These are phyloP conservation scores for Anguilla rostrata DNA, from an alignment of 2,113 vertebrate genomes.

Conservation along the genomic window DNA sequence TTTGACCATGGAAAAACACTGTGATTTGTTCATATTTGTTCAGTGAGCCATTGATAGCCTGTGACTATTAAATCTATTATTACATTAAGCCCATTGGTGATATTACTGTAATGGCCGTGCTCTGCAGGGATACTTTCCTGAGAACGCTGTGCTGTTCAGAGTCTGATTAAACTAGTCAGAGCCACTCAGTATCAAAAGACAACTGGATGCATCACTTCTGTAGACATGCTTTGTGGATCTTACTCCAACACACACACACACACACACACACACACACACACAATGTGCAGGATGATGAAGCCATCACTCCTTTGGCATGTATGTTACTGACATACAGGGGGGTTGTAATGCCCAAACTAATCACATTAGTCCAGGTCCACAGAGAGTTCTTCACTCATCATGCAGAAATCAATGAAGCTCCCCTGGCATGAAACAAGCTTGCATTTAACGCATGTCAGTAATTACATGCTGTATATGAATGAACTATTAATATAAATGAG, in stretches of 20 bases:
- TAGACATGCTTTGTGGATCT: background rate
- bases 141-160: too few relatives aligned
- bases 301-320: background rate
- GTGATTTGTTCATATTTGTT: background rate
- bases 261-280: background rate
- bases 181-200: too few relatives aligned
- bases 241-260: background rate
- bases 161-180: too few relatives aligned
- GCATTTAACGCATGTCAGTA: slow-evolving; percentile 6
- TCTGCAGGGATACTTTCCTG: background rate
- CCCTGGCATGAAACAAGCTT: slow-evolving; percentile 5
- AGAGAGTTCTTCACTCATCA: background rate
- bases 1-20: background rate
- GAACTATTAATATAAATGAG: slow-evolving; percentile 18
- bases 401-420: slow-evolving; percentile 10
- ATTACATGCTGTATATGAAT: slow-evolving; percentile 14
- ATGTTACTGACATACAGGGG: background rate
- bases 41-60: background rate
- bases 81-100: background rate
- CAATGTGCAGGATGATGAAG: background rate
- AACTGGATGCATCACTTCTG: too few relatives aligned
- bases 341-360: slow-evolving; percentile 7
- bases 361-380: background rate
- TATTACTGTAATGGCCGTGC: background rate
- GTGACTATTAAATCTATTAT: background rate